Evolutionary conservation across 92 coral and sea anemone genomes (phyloP), one percentile per base, ranked within the genome.

Genomic region (Metridium senile): DNA sequence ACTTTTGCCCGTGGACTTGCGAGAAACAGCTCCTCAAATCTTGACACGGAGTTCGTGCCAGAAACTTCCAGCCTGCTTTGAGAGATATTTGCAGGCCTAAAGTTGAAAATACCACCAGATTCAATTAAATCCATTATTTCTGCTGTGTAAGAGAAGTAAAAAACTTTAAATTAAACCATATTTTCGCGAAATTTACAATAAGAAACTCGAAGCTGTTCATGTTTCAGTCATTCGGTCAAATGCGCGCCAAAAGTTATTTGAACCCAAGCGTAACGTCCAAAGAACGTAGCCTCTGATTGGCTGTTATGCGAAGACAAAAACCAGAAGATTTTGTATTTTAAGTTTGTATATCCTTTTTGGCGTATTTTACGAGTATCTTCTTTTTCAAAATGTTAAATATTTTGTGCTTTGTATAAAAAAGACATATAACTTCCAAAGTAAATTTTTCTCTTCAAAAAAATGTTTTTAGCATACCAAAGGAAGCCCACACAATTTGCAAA

Each of bases 1-100:
- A 93, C 98, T 94, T 90, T 78, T 26, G 98, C 98, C 33, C 98
- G 77, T 59, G 98, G 95, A 67, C 98, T 93, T 62, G 90, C 86
- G 0, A 78, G 73, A 56, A 86, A 93, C 43, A 93, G 81, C 21
- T 87, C 81, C 35, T 93, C 92, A 67, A 93, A 93, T 22, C 81
- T 85, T 23, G 76, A 68, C 23, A 68, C 57, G 8, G 49, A 10
- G 61, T 45, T 77, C 16, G 63, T 20, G 0, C 43, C 9, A 9
- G 74, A 65, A 33, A 20, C 31, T 28, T 66, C 47, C 0, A 49
- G 19, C 6, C 47, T 27, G 20, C 27, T 53, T 28, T 47, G 30
- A 18, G 34, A 68, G 13, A 62, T 27, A 77, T 65, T 77, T n/a
- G 53, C 49, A 13, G 79, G 80, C 54, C 62, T 81, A 43, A 71